These are phyloP conservation scores for Megaceryle alcyon DNA, from an alignment of 2,797 vertebrate genomes.

Conservation along the genomic window DNA sequence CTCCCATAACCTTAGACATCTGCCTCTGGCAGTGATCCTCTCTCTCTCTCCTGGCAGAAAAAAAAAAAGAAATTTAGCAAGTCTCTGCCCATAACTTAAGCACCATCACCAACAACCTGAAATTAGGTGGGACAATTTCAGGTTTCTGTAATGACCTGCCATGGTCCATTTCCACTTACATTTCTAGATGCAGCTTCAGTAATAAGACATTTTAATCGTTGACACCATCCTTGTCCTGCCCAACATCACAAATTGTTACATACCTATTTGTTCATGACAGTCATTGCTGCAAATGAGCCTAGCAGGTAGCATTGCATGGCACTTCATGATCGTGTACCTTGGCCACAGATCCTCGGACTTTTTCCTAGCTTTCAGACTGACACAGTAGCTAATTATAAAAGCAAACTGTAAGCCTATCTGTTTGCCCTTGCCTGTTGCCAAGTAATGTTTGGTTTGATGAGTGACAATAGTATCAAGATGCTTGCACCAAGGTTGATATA, in stretches of 20 bases:
- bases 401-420: slow-evolving; percentile 78
- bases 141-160: background rate
- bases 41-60: background rate
- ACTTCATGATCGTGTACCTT: slow-evolving; percentile 47
- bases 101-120: background rate
- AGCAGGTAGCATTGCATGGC: slow-evolving; percentile 68
- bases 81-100: background rate
- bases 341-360: slow-evolving; percentile 53
- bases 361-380: slow-evolving; percentile 73
- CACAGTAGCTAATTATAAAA: slow-evolving; percentile 81
- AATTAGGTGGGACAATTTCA: background rate
- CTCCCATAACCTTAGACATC: background rate
- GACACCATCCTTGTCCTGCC: background rate
- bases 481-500: slow-evolving; percentile 27
- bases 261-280: slow-evolving; percentile 41
- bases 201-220: background rate
- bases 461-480: slow-evolving; percentile 45
- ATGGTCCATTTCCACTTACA: background rate
- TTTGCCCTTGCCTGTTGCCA: slow-evolving; percentile 78
- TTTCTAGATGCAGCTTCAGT: background rate
- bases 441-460: slow-evolving; percentile 46
- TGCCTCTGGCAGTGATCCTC: background rate
- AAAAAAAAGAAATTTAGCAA: background rate
- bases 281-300: slow-evolving; percentile 43
- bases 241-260: background rate